A percentile compares a stretch with the other conserved stretches of the same genome.
Conservation (phyloP, 1,140 invertebrate species). For the Drosophila busckii region DNA sequence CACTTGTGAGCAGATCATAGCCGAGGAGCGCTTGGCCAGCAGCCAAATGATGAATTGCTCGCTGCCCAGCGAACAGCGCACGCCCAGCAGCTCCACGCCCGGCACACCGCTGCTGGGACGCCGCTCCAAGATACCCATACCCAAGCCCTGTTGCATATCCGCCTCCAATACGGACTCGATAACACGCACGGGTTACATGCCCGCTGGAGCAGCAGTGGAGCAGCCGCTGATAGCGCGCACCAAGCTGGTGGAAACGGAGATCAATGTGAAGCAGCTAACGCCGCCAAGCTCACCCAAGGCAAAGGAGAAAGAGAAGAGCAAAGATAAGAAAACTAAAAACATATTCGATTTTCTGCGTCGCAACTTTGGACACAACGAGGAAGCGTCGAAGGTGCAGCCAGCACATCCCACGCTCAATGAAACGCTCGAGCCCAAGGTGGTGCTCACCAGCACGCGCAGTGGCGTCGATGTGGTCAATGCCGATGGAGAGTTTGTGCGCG, state of each 20-base stretch:
- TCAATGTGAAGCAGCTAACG: slow-evolving; percentile 58
- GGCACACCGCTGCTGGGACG: slow-evolving; percentile 31
- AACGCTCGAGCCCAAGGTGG: slow-evolving; percentile 60
- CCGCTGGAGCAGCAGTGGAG: slow-evolving; percentile 16
- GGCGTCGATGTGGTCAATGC: slow-evolving; percentile 59
- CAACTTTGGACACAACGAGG: slow-evolving; percentile 68
- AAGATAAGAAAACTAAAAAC: slow-evolving; percentile 72
- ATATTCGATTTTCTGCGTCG: slow-evolving; percentile 75
- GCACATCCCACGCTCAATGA: slow-evolving; percentile 49
- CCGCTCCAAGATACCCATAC: slow-evolving; percentile 72
- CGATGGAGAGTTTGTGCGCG: slow-evolving; percentile 50
- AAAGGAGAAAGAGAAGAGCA: slow-evolving; percentile 13
- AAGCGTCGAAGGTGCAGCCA: slow-evolving; percentile 17
- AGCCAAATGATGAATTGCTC: slow-evolving; percentile 58
- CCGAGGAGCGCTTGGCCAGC: slow-evolving; percentile 65
- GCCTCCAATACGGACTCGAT: slow-evolving; percentile 63
- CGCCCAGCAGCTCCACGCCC: slow-evolving; percentile 32
- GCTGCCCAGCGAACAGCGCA: slow-evolving; percentile 13
- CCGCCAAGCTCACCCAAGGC: slow-evolving; percentile 39
- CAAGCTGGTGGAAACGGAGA: slow-evolving; percentile 69
- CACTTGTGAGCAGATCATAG: slow-evolving; percentile 72
- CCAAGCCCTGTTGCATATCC: slow-evolving; percentile 58
- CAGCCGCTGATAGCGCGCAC: slow-evolving; percentile 56
- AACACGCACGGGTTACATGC: slow-evolving; percentile 48
- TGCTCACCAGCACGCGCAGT: slow-evolving; percentile 62